These are phyloP conservation scores for Odiellus spinosus DNA, from an alignment of 2,888 invertebrate species.

Conservation along the genomic window DNA sequence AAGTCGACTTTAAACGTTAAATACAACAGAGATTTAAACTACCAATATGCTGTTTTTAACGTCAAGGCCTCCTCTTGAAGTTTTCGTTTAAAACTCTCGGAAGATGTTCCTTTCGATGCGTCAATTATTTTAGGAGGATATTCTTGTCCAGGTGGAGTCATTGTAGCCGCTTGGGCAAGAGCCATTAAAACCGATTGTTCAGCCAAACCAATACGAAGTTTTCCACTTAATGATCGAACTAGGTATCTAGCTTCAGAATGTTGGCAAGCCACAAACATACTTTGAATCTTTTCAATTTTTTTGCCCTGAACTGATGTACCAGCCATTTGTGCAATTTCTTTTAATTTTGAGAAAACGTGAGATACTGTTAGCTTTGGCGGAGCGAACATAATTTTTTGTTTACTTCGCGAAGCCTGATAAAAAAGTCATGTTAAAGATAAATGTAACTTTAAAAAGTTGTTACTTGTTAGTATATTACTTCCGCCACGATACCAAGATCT, in stretches of 20 bases:
- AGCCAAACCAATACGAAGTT: conserved; percentile 86
- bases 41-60: conserved; percentile 87
- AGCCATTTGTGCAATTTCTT: conserved; percentile 68
- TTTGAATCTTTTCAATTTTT: conserved; percentile 80
- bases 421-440: conserved; percentile 1
- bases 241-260: conserved; percentile 73
- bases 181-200: conserved; percentile 90
- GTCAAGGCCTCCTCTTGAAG: conserved; percentile 56
- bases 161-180: conserved; percentile 64
- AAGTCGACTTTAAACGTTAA: too few species aligned
- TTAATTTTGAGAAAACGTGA: conserved; percentile 62
- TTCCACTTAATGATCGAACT: conserved; percentile 78
- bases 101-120: conserved; percentile 42
- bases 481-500: conserved; percentile 80
- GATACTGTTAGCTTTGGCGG: conserved; percentile 58
- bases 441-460: too few species aligned
- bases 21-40: conserved; percentile 24
- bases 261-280: conserved; percentile 79
- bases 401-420: conserved; percentile 31
- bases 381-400: conserved; percentile 74
- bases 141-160: conserved; percentile 54
- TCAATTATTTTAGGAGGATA: conserved; percentile 46
- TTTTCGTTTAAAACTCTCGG: conserved; percentile 54
- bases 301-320: conserved; percentile 55
- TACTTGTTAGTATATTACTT: conserved; percentile 44